Evolutionary conservation across 64 coral and sea anemone genomes (phyloP), one percentile per base, ranked within the genome.

Genomic region (Actinia equina): DNA sequence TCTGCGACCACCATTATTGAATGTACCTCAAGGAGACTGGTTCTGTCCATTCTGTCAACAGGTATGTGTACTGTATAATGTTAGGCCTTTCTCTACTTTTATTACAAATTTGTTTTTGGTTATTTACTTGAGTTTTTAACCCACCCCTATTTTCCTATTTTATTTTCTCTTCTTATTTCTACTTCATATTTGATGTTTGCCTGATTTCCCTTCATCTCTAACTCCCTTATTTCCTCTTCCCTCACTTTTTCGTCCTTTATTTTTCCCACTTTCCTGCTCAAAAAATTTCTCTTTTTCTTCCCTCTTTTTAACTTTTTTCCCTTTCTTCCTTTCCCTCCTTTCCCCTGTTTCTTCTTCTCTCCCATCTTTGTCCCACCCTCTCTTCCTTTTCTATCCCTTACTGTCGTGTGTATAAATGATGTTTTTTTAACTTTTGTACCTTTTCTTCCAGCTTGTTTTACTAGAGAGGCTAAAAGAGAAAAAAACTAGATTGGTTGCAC

Each of bases 11-110:
- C 97, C 97, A 19, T 82, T 99, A 26, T 82, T 99, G 19, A 99
- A 86, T 60, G 86, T 99, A 85, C 97, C 97, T 58, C 90, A 90
- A 85, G 97, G 97, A 71, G 97, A 99, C 88, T 99, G 97, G 97
- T 99, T 93, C 57, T 99, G 97, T 41, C 97, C 97, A 17, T 99
- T 93, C 83, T 99, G 97, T 77, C 93, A 93, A 83, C 93, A 95
- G 86, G 95, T 96, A 93, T 64, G 62, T 14, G 62, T 14, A 49
- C 30, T 1, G 30, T 37, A 37, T 37, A 1, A 37, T 37, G 30
- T 37, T 37, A 37, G 30, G 30, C 30, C 30, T 37, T 37, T 37
- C 30, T 37, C 30, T 49, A 49, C 4, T 49, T 49, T 49, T 49
- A 49, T 49, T 49, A 49, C 46, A 49, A 49, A 4, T 6, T 49